Conservation (phyloP, 1,140 invertebrate species). For the Caenorhabditis tropicalis region DNA sequence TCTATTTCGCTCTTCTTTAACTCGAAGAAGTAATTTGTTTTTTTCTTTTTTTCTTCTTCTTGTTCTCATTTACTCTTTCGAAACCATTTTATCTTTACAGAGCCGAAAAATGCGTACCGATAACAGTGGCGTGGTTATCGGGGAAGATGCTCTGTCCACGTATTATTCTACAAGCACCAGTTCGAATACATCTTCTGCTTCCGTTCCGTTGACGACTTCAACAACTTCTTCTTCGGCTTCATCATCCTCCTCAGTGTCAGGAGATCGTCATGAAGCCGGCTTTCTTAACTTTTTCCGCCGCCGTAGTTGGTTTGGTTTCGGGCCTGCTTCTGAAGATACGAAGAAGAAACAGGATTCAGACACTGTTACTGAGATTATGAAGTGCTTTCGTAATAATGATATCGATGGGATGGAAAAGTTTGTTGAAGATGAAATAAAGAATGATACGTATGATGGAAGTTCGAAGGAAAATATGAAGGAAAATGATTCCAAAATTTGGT, state of each 20-base stretch:
- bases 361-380: background rate
- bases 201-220: background rate
- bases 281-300: background rate
- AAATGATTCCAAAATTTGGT: background rate
- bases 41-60: no score
- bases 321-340: background rate
- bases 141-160: background rate
- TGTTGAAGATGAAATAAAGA: background rate
- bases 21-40: no score
- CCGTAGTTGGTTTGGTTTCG: background rate
- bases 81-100: no score
- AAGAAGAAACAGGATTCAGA: background rate
- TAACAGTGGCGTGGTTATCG: background rate
- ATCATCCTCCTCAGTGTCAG: background rate
- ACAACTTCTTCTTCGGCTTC: background rate
- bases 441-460: background rate
- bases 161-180: background rate
- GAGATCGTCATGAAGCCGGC: background rate
- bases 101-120: background rate
- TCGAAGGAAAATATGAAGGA: background rate
- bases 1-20: no score
- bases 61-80: no score
- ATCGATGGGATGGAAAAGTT: background rate
- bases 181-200: background rate
- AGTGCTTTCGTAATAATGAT: slow-evolving; percentile 4